Evolutionary conservation across 1,140 invertebrate species (phyloP).

Genomic region (Leptopilina clavipes): DNA sequence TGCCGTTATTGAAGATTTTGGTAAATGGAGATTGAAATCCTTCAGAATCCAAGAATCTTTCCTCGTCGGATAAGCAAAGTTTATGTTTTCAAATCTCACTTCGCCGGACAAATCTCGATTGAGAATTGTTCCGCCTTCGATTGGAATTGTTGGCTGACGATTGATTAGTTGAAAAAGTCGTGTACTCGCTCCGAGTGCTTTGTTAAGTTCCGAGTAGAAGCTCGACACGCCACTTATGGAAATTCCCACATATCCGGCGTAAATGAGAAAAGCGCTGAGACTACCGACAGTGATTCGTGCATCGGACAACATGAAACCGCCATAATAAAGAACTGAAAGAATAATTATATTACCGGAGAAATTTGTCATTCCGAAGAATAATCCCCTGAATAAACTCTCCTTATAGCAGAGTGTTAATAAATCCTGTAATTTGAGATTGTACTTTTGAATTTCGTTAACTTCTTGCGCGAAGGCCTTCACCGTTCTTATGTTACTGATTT

Average conservation of each 20-base stretch:
- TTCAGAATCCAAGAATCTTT: conserved; percentile 79
- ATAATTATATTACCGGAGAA: conserved; percentile 86
- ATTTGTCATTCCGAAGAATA: conserved; percentile 96
- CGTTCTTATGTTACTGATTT: conserved; percentile 94
- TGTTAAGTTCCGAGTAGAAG: conserved; percentile 96
- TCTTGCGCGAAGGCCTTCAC: conserved; percentile 96
- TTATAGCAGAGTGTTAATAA: conserved; percentile 88
- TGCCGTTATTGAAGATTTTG: conserved; percentile 84
- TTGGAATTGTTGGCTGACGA: conserved; percentile 83
- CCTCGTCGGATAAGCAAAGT: conserved; percentile 85
- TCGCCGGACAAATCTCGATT: conserved; percentile 70
- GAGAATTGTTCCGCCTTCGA: conserved; percentile 75
- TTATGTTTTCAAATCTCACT: conserved; percentile 83
- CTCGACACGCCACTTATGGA: conserved; percentile 88
- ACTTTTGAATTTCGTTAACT: conserved; percentile 82
- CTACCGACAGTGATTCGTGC: conserved; percentile 90
- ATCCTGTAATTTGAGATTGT: conserved; percentile 82
- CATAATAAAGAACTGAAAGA: conserved; percentile 94
- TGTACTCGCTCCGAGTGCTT: conserved; percentile 91
- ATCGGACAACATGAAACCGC: conserved; percentile 90
- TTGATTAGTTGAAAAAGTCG: conserved; percentile 94
- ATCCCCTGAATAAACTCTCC: conserved; percentile 89
- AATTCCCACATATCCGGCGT: conserved; percentile 94
- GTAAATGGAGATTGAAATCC: conserved; percentile 82
- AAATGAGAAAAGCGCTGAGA: conserved; percentile 92